Evolutionary conservation across 2,113 vertebrate species (phyloP).

Genomic region (Phyllopteryx taeniolatus): DNA sequence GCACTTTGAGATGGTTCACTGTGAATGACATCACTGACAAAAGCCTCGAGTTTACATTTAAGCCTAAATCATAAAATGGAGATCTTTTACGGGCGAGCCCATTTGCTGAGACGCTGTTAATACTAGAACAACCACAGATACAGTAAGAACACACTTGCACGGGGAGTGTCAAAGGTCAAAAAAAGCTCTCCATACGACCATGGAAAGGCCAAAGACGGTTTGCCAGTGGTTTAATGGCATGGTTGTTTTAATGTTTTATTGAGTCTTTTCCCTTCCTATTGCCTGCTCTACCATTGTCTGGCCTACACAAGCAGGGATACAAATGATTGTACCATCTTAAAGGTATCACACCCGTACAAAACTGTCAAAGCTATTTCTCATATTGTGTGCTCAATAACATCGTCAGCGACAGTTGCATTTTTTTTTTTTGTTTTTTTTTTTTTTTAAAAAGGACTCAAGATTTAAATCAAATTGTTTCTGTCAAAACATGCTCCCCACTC

Average conservation of each 20-base stretch:
- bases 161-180: neutral
- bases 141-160: neutral
- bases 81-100: neutral
- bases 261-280: conserved; percentile 46
- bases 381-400: conserved; percentile 33
- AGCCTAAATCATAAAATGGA: neutral
- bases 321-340: neutral
- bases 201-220: neutral
- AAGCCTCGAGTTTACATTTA: neutral
- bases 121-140: neutral
- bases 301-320: conserved; percentile 15
- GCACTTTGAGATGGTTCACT: no score
- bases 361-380: conserved; percentile 28
- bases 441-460: conserved; percentile 55
- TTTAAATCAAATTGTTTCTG: conserved; percentile 64
- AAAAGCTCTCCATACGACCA: neutral
- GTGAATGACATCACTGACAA: neutral
- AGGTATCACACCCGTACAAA: conserved; percentile 28
- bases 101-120: neutral
- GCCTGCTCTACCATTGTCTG: conserved; percentile 35
- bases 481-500: conserved; percentile 51
- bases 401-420: conserved; percentile 34
- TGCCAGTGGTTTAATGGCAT: neutral
- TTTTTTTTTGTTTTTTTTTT: conserved; percentile 48
- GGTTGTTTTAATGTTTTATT: conserved; percentile 16